These are phyloP conservation scores for Hedychridium roseum DNA, from an alignment of 2,888 invertebrate species.

Conservation along the genomic window DNA sequence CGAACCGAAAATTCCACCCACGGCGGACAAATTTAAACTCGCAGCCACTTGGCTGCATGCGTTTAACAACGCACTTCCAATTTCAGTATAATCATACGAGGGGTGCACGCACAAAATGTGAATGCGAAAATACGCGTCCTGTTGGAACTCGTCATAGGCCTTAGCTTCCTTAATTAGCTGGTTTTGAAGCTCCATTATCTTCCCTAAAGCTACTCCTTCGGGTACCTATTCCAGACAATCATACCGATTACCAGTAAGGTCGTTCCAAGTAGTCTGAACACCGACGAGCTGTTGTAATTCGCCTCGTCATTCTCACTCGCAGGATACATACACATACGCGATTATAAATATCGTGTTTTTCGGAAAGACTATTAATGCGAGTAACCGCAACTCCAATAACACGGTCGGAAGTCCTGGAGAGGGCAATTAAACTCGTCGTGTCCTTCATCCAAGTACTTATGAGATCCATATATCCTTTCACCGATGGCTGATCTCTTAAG, in stretches of 20 bases:
- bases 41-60: conserved; percentile 36
- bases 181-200: conserved; percentile 42
- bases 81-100: conserved; percentile 40
- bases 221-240: conserved; percentile 30
- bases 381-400: conserved; percentile 46
- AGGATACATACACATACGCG: conserved; percentile 41
- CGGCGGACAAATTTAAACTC: conserved; percentile 30
- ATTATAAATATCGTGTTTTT: conserved; percentile 44
- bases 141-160: conserved; percentile 30
- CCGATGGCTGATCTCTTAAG: conserved; percentile 38
- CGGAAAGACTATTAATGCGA: conserved; percentile 36
- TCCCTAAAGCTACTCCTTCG: conserved; percentile 36
- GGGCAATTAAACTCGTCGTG: conserved; percentile 49
- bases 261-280: not conserved
- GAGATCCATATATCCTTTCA: conserved; percentile 39
- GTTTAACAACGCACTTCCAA: conserved; percentile 39
- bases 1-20: conserved; percentile 50
- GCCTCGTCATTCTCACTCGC: not conserved
- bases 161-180: conserved; percentile 38
- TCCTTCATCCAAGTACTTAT: conserved; percentile 50
- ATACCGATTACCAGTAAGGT: not conserved
- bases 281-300: not conserved
- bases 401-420: conserved; percentile 44
- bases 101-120: conserved; percentile 53
- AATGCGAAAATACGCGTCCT: conserved; percentile 39